These are phyloP conservation scores for Pluvialis apricaria DNA, from an alignment of 2,113 vertebrate species.

Conservation along the genomic window DNA sequence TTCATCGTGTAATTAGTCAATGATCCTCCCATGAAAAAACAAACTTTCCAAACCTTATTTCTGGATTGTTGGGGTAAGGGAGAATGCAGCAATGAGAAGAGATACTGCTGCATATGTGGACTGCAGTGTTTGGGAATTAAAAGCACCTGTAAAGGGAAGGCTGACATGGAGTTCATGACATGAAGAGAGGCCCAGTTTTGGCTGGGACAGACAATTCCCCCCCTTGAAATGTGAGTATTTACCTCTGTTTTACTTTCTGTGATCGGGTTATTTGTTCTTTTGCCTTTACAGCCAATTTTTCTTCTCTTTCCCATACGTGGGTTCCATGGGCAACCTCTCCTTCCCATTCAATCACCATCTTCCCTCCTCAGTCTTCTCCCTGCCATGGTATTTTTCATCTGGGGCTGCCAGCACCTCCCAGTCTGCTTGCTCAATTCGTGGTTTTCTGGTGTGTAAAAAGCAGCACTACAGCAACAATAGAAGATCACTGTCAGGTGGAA, in stretches of 20 bases:
- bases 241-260: constrained; percentile 16
- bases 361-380: background rate
- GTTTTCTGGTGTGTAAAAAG: constrained; percentile 29
- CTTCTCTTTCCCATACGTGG: background rate
- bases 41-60: background rate
- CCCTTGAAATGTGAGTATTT: background rate
- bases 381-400: background rate
- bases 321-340: background rate
- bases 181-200: background rate
- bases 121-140: background rate
- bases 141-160: background rate
- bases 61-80: background rate
- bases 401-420: constrained; percentile 40
- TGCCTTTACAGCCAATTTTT: background rate
- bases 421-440: constrained; percentile 17
- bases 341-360: background rate
- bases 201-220: background rate
- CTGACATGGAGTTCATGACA: background rate
- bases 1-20: background rate
- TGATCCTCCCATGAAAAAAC: background rate
- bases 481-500: constrained; percentile 51
- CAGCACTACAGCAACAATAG: constrained; percentile 50
- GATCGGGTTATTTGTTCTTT: background rate
- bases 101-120: background rate
- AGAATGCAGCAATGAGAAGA: background rate